Base-by-base conservation (phyloP, 2,113 vertebrate genomes). In the Nesoenas mayeri region DNA sequence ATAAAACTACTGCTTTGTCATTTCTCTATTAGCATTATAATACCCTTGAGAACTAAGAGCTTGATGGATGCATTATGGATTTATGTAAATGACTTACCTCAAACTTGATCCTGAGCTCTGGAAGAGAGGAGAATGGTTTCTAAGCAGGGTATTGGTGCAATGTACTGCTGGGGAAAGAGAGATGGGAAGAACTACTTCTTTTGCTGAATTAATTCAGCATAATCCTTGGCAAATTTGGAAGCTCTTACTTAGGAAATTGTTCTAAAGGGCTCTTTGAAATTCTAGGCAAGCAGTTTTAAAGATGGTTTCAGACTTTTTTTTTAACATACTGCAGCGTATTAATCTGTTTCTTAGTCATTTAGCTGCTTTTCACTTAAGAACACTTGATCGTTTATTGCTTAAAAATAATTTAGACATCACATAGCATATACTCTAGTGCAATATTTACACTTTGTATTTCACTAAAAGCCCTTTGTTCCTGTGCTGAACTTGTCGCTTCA, bases 41-140 rank as follows among this genome's bases (percentile, higher is more conserved):
- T 91, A 81, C 62, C 85, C 91, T 56, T 66, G 78, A 91, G 85
- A 95, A 72, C 79, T 58, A 79, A 44, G 36, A 81, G 69, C 62
- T 60, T 94, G 87, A 87, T 82, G 88, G 75, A 78, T 90, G 91
- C 77, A 96, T 97, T 97, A 96, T 97, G 85, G 89, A 95, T 96
- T 97, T 95, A 97, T 96, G 91, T 67, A 97, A 97, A 97, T 96
- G 79, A 73, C 80, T 93, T 94, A 95, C 80, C 80, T 95, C n/a
- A 88, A 95, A 95, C 28, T 94, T 89, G 71, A 65, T 80, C 83
- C 79, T 64, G 85, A 51, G 75, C 48, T 94, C 50, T 31, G 93
- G 72, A 94, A 90, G 32, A 83, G 78, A 64, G 25, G 36, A 79
- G 91, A 94, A 79, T 29, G 42, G 32, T 87, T 96, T 90, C 80